Evolutionary conservation across 2,797 vertebrate genomes (phyloP).

Genomic region (Capromys pilorides): DNA sequence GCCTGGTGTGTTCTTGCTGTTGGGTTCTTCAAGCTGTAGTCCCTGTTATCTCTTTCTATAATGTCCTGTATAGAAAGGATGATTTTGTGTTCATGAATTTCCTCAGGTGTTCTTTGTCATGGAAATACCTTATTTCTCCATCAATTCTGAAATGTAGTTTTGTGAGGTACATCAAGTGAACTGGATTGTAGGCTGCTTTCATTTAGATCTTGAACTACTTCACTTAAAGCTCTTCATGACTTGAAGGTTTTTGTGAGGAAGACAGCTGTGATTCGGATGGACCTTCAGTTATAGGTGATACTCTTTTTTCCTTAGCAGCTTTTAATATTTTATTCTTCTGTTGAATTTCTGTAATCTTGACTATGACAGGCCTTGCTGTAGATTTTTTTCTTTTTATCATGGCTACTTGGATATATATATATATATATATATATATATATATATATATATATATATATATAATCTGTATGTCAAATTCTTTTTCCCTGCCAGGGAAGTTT

Average conservation of each 20-base stretch:
- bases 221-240: background rate
- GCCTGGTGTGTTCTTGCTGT: background rate
- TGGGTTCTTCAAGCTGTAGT: background rate
- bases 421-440: too few relatives aligned
- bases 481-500: too few relatives aligned
- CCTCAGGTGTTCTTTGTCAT: background rate
- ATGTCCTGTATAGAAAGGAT: background rate
- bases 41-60: background rate
- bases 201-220: background rate
- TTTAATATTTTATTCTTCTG: background rate
- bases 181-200: background rate
- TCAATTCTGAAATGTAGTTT: background rate
- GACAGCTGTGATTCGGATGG: background rate
- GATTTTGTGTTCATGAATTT: background rate
- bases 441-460: too few relatives aligned
- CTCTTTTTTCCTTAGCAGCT: background rate
- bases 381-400: background rate
- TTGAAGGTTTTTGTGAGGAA: background rate
- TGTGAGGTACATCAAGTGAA: background rate
- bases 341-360: background rate
- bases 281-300: background rate
- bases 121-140: background rate
- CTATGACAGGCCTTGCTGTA: background rate
- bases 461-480: too few relatives aligned
- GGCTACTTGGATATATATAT: too few relatives aligned